Evolutionary conservation across 2,888 invertebrate species (phyloP), one percentile per base, ranked within the genome.

Genomic region (Pediacus dermestoides): DNA sequence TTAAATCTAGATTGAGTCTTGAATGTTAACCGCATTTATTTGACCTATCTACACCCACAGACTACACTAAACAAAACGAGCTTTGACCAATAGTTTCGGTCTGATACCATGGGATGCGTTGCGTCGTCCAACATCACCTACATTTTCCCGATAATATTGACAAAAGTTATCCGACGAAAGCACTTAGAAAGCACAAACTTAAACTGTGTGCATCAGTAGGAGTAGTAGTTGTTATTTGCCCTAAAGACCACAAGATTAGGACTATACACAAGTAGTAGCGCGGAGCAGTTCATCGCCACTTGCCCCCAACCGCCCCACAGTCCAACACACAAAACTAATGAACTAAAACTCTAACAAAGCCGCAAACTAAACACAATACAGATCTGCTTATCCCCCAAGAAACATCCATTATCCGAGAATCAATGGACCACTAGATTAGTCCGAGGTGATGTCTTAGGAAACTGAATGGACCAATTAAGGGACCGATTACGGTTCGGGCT

Each of bases 371-470:
- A 65, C 63, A 64, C 64, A 64, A 64, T 64, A 64, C 64, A 62
- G 64, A 64, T 64, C 64, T 64, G 61, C 61, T 63, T 63, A 65
- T 63, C 63, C 64, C 60, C 52, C 60, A 62, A 64, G 65, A 61
- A 63, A 66, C 64, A 63, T 64, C 60, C 62, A 66, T 67, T 67
- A 64, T 64, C 59, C 61, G 56, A 57, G 62, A 66, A 66, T 67
- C 66, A 65, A 67, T 67, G 64, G 63, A 57, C 64, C 63, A 56
- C 63, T 55, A 60, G 64, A 66, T 66, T 64, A 66, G 64, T 60
- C 58, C 57, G 59, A 60, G 61, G 64, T 61, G 61, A 56, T 60
- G 59, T 63, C 63, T 63, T 62, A 53, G 57, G n/a, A 14, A 57
- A 54, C 63, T 63, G 63, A 64, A 64, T 64, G 63, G 64, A 59